phyloP scores from a whole-genome alignment of 1,140 invertebrate species.

The Thaumetopoea pityocampa region DNA sequence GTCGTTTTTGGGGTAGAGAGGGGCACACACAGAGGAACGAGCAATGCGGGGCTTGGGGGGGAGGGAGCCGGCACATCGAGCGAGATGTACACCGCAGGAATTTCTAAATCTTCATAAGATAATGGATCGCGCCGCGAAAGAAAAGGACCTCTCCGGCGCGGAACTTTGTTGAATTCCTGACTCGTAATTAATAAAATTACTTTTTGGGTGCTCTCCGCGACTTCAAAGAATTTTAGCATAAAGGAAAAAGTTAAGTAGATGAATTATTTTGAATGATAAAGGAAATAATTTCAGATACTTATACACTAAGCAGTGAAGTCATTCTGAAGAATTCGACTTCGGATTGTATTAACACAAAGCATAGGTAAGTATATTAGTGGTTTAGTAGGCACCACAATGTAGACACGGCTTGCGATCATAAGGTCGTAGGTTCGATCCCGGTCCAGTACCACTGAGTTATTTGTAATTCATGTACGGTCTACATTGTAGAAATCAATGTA shows the following conservation, averaged over 20 bases:
- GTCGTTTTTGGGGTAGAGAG: constrained; percentile 8
- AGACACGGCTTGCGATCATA: too few species aligned
- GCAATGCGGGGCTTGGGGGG: not conserved
- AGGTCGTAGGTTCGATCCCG: too few species aligned
- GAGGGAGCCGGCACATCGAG: constrained; percentile 3
- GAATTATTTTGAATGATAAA: constrained; percentile 74
- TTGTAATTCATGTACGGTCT: too few species aligned
- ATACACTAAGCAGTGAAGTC: constrained; percentile 49
- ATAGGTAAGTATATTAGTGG: not conserved
- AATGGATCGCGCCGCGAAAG: constrained; percentile 68
- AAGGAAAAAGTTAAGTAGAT: constrained; percentile 75
- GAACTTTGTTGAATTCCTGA: constrained; percentile 75
- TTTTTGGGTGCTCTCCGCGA: constrained; percentile 74
- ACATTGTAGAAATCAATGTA: too few species aligned
- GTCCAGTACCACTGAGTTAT: too few species aligned
- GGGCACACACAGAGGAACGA: constrained; percentile 3
- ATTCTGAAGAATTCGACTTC: constrained; percentile 22
- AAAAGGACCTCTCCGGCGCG: constrained; percentile 67
- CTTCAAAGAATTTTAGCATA: constrained; percentile 75
- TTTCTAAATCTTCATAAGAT: constrained; percentile 76
- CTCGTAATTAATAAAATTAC: constrained; percentile 77
- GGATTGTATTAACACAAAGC: constrained; percentile 3
- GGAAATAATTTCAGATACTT: constrained; percentile 70
- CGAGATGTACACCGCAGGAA: constrained; percentile 56
- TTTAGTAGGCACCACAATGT: too few species aligned